Conservation (phyloP, 2,797 vertebrate species). For the Discoglossus pictus region DNA sequence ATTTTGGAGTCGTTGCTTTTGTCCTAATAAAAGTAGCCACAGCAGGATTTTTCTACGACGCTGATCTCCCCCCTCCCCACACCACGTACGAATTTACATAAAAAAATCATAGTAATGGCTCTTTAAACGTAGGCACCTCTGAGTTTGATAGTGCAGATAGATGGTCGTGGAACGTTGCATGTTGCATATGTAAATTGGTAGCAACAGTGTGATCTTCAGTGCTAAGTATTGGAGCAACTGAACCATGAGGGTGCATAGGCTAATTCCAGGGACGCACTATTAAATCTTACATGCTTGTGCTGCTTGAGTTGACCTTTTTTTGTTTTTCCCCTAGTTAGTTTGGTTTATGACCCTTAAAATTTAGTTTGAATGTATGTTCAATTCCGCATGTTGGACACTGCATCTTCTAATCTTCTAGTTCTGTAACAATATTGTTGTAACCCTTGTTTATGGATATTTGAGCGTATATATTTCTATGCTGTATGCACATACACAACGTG, state of each 20-base stretch:
- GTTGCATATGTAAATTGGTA: slow-evolving; percentile 18
- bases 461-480: slow-evolving; percentile 23
- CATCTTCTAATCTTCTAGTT: slow-evolving; percentile 45
- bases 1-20: slow-evolving; percentile 26
- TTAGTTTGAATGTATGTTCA: slow-evolving; percentile 49
- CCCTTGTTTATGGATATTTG: slow-evolving; percentile 33
- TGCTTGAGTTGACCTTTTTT: slow-evolving; percentile 28
- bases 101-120: neutral
- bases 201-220: slow-evolving; percentile 26
- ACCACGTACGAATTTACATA: no score
- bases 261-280: neutral
- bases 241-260: slow-evolving; percentile 31
- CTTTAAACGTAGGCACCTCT: slow-evolving; percentile 1
- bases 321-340: slow-evolving; percentile 50
- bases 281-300: slow-evolving; percentile 17
- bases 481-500: slow-evolving; percentile 26
- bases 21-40: slow-evolving; percentile 9
- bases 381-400: slow-evolving; percentile 52
- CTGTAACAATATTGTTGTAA: slow-evolving; percentile 38
- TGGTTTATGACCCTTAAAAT: slow-evolving; percentile 36
- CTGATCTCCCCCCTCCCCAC: no score
- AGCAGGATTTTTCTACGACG: no score
- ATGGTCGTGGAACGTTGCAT: slow-evolving; percentile 6
- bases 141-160: neutral
- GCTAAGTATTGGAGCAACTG: neutral